Base-by-base conservation (phyloP, 2,797 vertebrate species). In the Nothura maculosa region DNA sequence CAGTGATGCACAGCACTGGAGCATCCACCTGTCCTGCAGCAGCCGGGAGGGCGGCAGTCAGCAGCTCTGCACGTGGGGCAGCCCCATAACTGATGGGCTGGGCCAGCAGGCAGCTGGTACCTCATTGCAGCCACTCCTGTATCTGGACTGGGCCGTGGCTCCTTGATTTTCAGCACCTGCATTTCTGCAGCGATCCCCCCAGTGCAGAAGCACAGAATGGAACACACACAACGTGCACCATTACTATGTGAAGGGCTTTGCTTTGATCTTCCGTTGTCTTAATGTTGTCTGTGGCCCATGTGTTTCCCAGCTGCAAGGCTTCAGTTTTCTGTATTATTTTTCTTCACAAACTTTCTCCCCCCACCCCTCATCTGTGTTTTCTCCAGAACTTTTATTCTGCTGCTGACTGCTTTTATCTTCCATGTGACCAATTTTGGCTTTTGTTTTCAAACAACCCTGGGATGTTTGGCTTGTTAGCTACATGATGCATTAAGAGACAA, bases 261-360 rank as follows among this genome's bases (percentile, higher is more conserved):
- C 76, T 95, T 78, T 95, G 58, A 89, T 85, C 20, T 75, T 40
- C 28, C 45, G 52, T 32, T 36, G 43, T 48, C 58, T 80, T 64
- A 12, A 14, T 76, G 67, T 76, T 67, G 61, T 34, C 68, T 72
- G 76, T 77, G 92, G 72, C 47, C 38, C 85, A 57, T 88, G 52
- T 89, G 87, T 50, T 87, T 43, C 57, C 50, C 96, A 95, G 87
- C 81, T 96, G 89, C 42, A 66, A 70, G 63, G 14, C 57, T n/a
- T 48, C 34, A 57, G 24, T 76, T 74, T 91, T 28, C 77, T 83
- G 52, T 61, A 48, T 74, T 85, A 32, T 66, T 57, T 77, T 27
- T 14, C 40, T 43, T 4, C 10, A 4, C 50, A 76, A n/a, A 2
- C 52, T 94, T 78, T 22, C 2, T 7, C 13, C 38, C 32, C 18